A percentile compares a stretch with the other conserved stretches of the same genome.
Evolutionary conservation across 2,888 invertebrate species (phyloP).

Genomic region (Sesia apiformis): DNA sequence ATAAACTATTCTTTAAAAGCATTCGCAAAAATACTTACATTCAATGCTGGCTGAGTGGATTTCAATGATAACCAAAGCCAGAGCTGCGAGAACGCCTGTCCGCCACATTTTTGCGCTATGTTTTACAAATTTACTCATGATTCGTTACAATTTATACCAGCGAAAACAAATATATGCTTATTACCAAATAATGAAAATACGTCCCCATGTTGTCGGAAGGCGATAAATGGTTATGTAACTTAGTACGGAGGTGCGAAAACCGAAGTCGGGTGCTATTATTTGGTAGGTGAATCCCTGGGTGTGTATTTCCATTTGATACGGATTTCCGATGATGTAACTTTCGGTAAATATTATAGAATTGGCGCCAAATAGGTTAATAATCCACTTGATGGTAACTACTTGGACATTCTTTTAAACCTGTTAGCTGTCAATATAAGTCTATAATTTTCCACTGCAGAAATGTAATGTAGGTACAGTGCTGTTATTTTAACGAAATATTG

Average conservation of each 20-base stretch:
- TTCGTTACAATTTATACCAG: conserved; percentile 42
- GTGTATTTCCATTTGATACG: background rate
- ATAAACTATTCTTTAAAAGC: too few relatives aligned
- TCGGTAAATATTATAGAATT: background rate
- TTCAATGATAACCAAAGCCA: conserved; percentile 17
- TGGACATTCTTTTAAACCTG: too few relatives aligned
- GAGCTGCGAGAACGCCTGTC: conserved; percentile 25
- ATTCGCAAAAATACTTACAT: conserved; percentile 26
- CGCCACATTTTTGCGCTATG: conserved; percentile 37
- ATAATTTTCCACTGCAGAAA: too few relatives aligned
- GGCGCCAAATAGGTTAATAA: too few relatives aligned
- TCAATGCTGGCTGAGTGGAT: conserved; percentile 19
- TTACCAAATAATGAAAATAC: conserved; percentile 23
- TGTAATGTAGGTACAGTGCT: too few relatives aligned
- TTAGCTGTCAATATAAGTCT: too few relatives aligned
- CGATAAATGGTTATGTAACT: conserved; percentile 30
- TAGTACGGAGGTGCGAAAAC: conserved; percentile 21
- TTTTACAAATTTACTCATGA: conserved; percentile 17
- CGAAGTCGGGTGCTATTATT: conserved; percentile 1
- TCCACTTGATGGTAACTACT: too few relatives aligned
- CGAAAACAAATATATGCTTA: conserved; percentile 12
- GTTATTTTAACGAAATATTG: too few relatives aligned
- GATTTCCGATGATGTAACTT: conserved; percentile 14
- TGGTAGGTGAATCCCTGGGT: conserved; percentile 12
- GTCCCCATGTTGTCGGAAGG: conserved; percentile 13